A percentile compares a stretch with the other conserved stretches of the same genome.
Conservation (phyloP, 2,888 invertebrate genomes). For the Trichacis sp. region DNA sequence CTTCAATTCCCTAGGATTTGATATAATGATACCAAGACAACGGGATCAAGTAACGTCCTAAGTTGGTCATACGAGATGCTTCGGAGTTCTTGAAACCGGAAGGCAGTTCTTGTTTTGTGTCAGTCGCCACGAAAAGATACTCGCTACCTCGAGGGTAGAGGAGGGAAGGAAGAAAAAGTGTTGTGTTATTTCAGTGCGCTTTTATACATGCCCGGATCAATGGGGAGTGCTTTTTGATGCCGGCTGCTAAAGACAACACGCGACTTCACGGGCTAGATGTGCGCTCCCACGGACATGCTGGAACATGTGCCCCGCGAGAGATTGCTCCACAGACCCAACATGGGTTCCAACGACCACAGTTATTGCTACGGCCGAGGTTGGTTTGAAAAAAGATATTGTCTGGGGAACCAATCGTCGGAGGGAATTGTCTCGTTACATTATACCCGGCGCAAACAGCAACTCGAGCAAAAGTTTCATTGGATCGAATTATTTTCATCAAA, state of each 20-base stretch:
- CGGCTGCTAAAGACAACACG: slow-evolving; percentile 14
- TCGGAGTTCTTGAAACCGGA: slow-evolving; percentile 16
- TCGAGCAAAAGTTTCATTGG: neutral
- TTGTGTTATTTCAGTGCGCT: slow-evolving; percentile 10
- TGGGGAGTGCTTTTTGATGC: slow-evolving; percentile 29
- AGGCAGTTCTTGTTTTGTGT: slow-evolving; percentile 18
- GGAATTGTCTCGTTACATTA: no score
- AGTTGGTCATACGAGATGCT: slow-evolving; percentile 5
- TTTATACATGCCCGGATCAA: slow-evolving; percentile 23
- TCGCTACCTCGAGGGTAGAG: neutral
- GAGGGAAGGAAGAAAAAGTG: neutral
- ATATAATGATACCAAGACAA: no score
- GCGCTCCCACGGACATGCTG: slow-evolving; percentile 62
- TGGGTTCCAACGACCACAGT: slow-evolving; percentile 69
- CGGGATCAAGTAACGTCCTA: neutral
- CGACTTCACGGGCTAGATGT: slow-evolving; percentile 48
- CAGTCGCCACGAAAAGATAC: slow-evolving; percentile 4
- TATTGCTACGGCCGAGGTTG: slow-evolving; percentile 66
- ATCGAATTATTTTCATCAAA: slow-evolving; percentile 1
- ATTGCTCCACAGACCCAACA: slow-evolving; percentile 65
- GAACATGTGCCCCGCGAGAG: slow-evolving; percentile 64
- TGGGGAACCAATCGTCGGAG: no score
- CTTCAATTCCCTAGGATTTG: no score
- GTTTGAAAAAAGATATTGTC: no score
- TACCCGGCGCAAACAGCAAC: no score